Base-by-base conservation (phyloP, 2,797 vertebrate genomes). In the Luscinia megarhynchos region DNA sequence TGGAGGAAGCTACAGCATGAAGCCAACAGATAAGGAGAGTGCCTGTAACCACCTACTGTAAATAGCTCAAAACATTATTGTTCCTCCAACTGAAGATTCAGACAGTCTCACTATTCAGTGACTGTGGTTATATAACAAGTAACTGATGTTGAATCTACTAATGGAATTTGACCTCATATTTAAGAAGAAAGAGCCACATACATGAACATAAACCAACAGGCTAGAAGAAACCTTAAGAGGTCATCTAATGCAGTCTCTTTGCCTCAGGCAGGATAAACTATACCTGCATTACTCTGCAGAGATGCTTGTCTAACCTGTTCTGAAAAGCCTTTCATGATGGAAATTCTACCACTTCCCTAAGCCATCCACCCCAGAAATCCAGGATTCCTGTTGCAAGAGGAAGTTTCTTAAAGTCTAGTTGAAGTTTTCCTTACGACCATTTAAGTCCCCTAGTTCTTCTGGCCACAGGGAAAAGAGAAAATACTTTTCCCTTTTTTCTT, bases 221-320 rank as follows among this genome's bases (percentile, higher is more conserved):
- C 69, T 61, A 86, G 69, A 91, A 90, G 82, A 85, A 89, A 63
- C 62, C 41, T 86, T 80, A 64, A 78, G 81, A 92, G 94, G 91
- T 92, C 96, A 94, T 26, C 84, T 59, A 69, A 90, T 67, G 41
- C 34, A 87, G 96, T 59, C 91, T 93, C 78, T 87, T 79, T 53
- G 94, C 94, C 92, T 67, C 26, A 45, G 91, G 96, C 84, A 94
- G 68, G 78, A 84, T 79, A 77, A 95, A n/a, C 81, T 70, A 69
- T 38, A 73, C 62, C 26, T 72, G 41, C 30, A 63, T 76, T 66
- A 87, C 36, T 78, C 63, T 84, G 67, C 40, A 75, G 30, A 87
- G 86, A 76, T 89, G 89, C 84, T 78, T 84, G 94, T 62, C 77
- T 48, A 90, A 92, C 94, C 92, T 96, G 95, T 95, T 96, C 67